Conservation (phyloP, 2,888 invertebrate genomes). For the Diploptera punctata region DNA sequence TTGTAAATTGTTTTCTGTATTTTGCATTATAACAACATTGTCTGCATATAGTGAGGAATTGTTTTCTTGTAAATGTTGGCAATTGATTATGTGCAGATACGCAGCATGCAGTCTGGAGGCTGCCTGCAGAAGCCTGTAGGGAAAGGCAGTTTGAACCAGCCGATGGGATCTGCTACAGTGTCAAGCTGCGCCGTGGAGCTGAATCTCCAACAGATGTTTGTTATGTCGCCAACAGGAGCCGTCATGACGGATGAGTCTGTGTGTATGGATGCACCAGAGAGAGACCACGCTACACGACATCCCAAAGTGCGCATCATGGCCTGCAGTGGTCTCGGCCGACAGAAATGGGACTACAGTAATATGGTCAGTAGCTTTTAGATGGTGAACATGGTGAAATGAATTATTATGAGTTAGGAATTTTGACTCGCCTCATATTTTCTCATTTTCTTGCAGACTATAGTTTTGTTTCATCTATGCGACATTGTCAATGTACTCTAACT, state of each 20-base stretch:
- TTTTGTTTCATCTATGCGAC: too few species aligned
- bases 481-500: too few species aligned
- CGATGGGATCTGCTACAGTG: conserved; percentile 73
- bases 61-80: too few species aligned
- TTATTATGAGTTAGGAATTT: too few species aligned
- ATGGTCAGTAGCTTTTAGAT: conserved; percentile 55
- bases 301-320: conserved; percentile 73
- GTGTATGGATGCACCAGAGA: conserved; percentile 72
- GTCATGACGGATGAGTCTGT: conserved; percentile 89
- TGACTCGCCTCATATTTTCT: too few species aligned
- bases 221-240: conserved; percentile 71
- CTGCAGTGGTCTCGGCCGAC: conserved; percentile 70
- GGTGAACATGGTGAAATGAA: too few species aligned
- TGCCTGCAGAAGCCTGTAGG: conserved; percentile 72
- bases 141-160: conserved; percentile 65
- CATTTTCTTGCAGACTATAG: too few species aligned
- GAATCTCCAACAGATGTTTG: conserved; percentile 70
- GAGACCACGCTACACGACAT: conserved; percentile 52
- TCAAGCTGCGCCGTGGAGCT: conserved; percentile 64
- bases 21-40: too few species aligned
- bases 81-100: conserved; percentile 62
- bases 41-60: too few species aligned
- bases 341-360: conserved; percentile 71
- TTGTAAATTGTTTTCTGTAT: too few species aligned
- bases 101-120: conserved; percentile 59